Conservation (phyloP, 1,140 invertebrate genomes). For the Cylas formicarius region DNA sequence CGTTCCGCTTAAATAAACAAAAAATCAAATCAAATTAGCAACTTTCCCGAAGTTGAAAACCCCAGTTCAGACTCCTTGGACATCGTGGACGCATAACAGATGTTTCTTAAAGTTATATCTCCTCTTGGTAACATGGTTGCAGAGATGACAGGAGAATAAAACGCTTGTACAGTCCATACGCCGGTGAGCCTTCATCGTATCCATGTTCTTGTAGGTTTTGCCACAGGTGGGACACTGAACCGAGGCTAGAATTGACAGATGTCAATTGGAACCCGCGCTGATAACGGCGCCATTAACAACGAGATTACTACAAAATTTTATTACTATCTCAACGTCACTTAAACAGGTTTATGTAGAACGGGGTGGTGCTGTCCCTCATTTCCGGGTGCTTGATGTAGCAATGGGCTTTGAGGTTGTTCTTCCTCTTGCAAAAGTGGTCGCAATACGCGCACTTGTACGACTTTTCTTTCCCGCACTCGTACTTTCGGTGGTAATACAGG, state of each 20-base stretch:
- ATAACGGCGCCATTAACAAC: background rate
- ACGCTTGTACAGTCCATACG: conserved; percentile 8
- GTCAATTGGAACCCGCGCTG: background rate
- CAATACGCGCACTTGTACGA: conserved; percentile 44
- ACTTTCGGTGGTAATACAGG: conserved; percentile 46
- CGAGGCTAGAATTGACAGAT: no score
- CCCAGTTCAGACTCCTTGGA: no score
- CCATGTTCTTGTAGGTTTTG: conserved; percentile 14
- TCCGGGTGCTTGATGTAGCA: conserved; percentile 13
- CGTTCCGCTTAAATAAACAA: no score
- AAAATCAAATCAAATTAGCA: no score
- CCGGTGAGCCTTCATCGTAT: conserved; percentile 5
- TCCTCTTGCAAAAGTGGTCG: conserved; percentile 31
- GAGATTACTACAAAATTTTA: conserved; percentile 1
- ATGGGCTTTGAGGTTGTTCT: conserved; percentile 31
- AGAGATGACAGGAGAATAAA: conserved; percentile 30
- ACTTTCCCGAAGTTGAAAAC: no score
- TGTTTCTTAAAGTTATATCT: conserved; percentile 54
- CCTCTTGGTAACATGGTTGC: conserved; percentile 56
- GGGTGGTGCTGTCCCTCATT: background rate
- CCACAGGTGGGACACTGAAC: conserved; percentile 12
- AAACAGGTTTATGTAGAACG: no score
- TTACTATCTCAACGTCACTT: no score
- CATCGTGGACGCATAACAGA: conserved; percentile 34
- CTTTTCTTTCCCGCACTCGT: conserved; percentile 56